phyloP scores from a whole-genome alignment of 2,888 invertebrate genomes.

The Thera obeliscata region DNA sequence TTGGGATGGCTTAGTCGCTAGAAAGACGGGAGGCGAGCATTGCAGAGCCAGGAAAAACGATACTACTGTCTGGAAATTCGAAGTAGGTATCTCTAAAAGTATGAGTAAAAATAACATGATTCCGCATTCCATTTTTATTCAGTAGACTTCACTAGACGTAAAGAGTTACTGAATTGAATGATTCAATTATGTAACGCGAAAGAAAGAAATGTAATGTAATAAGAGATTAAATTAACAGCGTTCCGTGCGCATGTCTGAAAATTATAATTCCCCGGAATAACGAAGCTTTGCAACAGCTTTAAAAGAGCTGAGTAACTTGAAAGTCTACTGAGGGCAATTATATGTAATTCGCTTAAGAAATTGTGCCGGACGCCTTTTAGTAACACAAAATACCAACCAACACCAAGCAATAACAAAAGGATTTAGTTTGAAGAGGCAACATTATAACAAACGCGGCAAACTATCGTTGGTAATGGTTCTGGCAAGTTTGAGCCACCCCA shows the following conservation, averaged over 20 bases:
- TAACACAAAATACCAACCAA: not conserved
- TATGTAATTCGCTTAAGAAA: slow-evolving; percentile 37
- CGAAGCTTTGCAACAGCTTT: slow-evolving; percentile 48
- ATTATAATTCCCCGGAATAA: slow-evolving; percentile 50
- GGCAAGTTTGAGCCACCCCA: slow-evolving; percentile 29
- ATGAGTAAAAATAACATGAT: no score
- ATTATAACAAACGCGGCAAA: slow-evolving; percentile 35
- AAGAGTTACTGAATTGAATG: slow-evolving; percentile 21
- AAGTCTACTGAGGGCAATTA: slow-evolving; percentile 37
- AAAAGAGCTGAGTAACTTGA: slow-evolving; percentile 48
- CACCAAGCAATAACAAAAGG: slow-evolving; percentile 14
- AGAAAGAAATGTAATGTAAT: slow-evolving; percentile 49
- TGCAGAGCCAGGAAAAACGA: not conserved
- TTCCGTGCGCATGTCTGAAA: slow-evolving; percentile 47
- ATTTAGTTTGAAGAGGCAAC: slow-evolving; percentile 19
- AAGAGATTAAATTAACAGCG: slow-evolving; percentile 53
- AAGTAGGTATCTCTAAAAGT: no score
- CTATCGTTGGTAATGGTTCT: slow-evolving; percentile 30
- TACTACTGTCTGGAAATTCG: not conserved
- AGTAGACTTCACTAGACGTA: not conserved
- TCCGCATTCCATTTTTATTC: not conserved
- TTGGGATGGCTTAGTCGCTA: slow-evolving; percentile 34
- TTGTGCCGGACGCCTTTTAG: not conserved
- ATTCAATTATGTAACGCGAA: slow-evolving; percentile 13
- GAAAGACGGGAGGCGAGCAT: slow-evolving; percentile 23